Evolutionary conservation across 2,113 vertebrate genomes (phyloP), one percentile per base, ranked within the genome.

Genomic region (Delphinapterus leucas): DNA sequence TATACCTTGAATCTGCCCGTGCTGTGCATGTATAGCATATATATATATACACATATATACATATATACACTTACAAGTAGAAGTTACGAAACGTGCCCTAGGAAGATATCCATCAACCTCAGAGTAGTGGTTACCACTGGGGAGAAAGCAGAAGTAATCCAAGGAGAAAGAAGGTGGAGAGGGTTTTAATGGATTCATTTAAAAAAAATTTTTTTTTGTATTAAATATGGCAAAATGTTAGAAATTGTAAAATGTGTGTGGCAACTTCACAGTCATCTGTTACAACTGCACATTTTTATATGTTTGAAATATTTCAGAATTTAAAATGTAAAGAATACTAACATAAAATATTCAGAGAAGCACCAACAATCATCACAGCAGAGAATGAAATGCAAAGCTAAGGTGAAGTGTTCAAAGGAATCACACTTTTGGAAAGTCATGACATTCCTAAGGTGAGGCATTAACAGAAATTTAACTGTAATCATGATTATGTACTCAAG

Each of bases 391-490:
- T 6, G 2, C 58, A 85, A 93, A 90, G 79, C 41, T 84, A 88
- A 90, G 74, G 41, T 70, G 33, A 88, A 84, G 47, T n/a, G 41
- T 73, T 71, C 41, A 38, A 47, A 87, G 36, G 28, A 73, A 41
- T 18, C 36, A 88, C 36, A 25, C 33, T 93, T 36, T 63, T 20
- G 6, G 81, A 92, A 89, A 94, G 73, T 91, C 55, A 73, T 76
- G 88, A 87, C 79, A 28, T 93, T 92, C 73, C 77, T 88, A 25
- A 70, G 65, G 86, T 94, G 41, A 80, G 80, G 68, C 33, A 94
- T 96, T 96, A 93, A 96, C 86, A 88, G 85, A 92, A 88, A 82
- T 31, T 14, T 53, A 61, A 85, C 31, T 11, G 63, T 71, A 33
- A 76, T 28, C 47, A 2, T 10, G 23, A 47, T 89, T 96, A 47